Evolutionary conservation across 1,140 invertebrate genomes (phyloP), one percentile per base, ranked within the genome.

Genomic region (Muscidifurax raptorellus): DNA sequence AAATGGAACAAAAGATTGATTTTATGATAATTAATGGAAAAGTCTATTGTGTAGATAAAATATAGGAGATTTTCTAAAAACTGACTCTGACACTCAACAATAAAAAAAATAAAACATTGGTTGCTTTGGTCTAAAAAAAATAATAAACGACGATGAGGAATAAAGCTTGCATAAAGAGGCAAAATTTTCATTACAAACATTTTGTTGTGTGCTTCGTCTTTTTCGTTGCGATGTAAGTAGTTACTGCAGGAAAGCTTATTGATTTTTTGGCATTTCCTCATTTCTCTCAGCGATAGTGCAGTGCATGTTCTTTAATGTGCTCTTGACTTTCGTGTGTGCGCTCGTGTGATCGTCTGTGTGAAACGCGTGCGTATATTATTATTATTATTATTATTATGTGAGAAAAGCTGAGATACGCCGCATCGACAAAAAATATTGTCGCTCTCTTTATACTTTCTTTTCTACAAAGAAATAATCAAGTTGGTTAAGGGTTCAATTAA

Each of bases 401-500:
- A 32, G n/a, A 77, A 32, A 36, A 78, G 36, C 72, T 18, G 74
- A 83, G 32, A 66, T 66, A 7, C 32, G n/a, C 28, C 66, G 66
- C 52, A 80, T 47, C 32, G 64, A 25, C 7, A 47, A 52, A 27
- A 18, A 82, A 27, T 40, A 75, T 25, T 64, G 13, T 18, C 52
- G 72, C 32, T 75, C 13, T 76, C 67, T 52, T 44, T 69, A 47
- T 64, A 66, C 25, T 82, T 59, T 74, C 22, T 82, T 52, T 74
- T 59, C 71, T 83, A n/a, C 72, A 36, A 30, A 82, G 52, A 30
- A 83, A 30, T 44, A 71, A 81, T 27, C 28, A 84, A 69, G 80
- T 80, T 77, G 59, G 81, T 85, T 85, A 77, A 85, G 84, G 75
- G 40, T 85, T 84, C 32, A 64, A 76, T 84, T 86, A 71, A 81